Conservation (phyloP, 1,140 invertebrate species). For the Euschistus heros region DNA sequence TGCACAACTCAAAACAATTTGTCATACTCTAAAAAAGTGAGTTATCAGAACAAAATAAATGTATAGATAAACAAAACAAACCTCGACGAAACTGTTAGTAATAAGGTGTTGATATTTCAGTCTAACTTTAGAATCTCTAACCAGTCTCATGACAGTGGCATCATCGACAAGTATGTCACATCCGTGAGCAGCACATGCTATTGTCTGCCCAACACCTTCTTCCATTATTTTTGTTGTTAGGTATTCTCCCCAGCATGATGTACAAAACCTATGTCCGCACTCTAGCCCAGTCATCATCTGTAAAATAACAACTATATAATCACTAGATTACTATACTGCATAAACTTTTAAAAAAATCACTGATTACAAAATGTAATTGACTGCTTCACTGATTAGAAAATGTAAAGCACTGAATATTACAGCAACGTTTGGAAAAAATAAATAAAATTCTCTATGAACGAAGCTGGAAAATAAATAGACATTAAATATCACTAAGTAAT, state of each 20-base stretch:
- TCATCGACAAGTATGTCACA: conserved; percentile 94
- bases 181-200: conserved; percentile 86
- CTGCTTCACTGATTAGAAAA: too few species aligned
- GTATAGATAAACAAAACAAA: conserved; percentile 32
- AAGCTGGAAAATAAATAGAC: too few species aligned
- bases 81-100: conserved; percentile 97
- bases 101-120: conserved; percentile 96
- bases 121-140: conserved; percentile 84
- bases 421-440: too few species aligned
- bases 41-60: too few species aligned
- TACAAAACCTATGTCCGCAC: conserved; percentile 94
- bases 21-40: too few species aligned
- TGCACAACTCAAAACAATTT: too few species aligned
- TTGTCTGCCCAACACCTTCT: conserved; percentile 90
- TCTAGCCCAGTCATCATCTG: conserved; percentile 93
- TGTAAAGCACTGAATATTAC: too few species aligned
- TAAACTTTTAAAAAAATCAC: background rate
- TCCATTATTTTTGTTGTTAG: conserved; percentile 97
- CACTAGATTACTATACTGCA: background rate
- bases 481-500: too few species aligned
- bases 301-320: conserved; percentile 30
- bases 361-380: too few species aligned
- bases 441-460: too few species aligned
- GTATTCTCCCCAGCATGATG: conserved; percentile 91
- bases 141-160: conserved; percentile 86